Evolutionary conservation across 2,888 invertebrate species (phyloP), one percentile per base, ranked within the genome.

Genomic region (Drosophila rubida): DNA sequence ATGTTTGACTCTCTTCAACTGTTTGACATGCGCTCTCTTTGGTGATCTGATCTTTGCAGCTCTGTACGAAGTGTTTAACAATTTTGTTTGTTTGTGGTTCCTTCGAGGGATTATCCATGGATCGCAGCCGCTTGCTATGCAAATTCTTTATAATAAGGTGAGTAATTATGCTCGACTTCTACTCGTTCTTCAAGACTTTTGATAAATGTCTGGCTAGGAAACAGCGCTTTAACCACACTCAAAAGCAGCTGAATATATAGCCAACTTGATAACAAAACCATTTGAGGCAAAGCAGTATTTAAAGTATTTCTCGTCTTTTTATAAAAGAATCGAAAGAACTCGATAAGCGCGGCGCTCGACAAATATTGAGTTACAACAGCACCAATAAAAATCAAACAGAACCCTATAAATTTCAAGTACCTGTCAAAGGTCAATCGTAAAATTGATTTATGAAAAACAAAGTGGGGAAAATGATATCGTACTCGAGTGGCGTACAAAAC

Each of bases 91-190:
- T n/a, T n/a, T 39, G 69, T 48, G 41, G 42, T 55, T 75, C 50
- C 62, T 35, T 13, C 23, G 4, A 32, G 41, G 32, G 13, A 53
- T 48, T 45, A 44, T 72, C 32, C 51, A 75, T 71, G 74, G 72
- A 76, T 62, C 53, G 66, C 13, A 51, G 44, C 49, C 32, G 51
- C 9, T 71, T 76, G 62, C 58, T 23, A 67, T 53, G 72, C 19
- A 27, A 63, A 71, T 51, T 23, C 39, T 49, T 63, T 55, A 27
- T 57, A 22, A 67, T 77, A 59, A 75, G 74, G 74, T 74, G 14
- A 66, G 72, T n/a, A n/a, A n/a, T n/a, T n/a, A n/a, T n/a, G n/a
- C n/a, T n/a, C n/a, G n/a, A n/a, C n/a, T n/a, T n/a, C n/a, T n/a
- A n/a, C n/a, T n/a, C n/a, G n/a, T n/a, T n/a, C n/a, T n/a, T n/a